These are phyloP conservation scores for Ciconia boyciana DNA, from an alignment of 2,113 vertebrate species.

Conservation along the genomic window DNA sequence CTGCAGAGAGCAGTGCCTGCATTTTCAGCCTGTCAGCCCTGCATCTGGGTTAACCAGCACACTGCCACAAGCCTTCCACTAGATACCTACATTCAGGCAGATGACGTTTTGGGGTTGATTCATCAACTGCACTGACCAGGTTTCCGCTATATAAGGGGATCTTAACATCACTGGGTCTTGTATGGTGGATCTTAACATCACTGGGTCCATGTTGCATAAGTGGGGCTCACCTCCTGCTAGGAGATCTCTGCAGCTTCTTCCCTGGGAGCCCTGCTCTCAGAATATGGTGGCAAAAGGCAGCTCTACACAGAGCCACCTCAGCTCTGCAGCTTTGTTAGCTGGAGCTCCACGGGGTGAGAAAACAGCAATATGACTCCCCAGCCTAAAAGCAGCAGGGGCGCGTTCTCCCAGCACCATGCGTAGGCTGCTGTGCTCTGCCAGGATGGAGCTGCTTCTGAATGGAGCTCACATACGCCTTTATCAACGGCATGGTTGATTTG, in stretches of 20 bases:
- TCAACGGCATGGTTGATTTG: not conserved
- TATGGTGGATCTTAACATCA: not conserved
- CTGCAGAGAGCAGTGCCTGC: not conserved
- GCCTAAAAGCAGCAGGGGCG: accelerated
- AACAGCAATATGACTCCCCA: accelerated
- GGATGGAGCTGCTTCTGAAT: not conserved
- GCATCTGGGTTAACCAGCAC: not conserved
- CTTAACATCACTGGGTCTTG: not conserved
- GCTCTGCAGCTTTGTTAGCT: not conserved
- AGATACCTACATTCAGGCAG: not conserved
- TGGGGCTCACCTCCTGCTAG: not conserved
- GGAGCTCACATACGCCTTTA: not conserved
- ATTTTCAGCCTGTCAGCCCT: not conserved
- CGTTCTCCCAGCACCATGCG: not conserved
- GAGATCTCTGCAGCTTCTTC: not conserved
- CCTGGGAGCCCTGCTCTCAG: not conserved
- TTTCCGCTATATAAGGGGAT: not conserved
- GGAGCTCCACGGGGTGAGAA: not conserved
- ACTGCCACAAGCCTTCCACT: not conserved
- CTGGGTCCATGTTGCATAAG: not conserved
- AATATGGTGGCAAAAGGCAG: not conserved
- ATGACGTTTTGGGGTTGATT: not conserved
- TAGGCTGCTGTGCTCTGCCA: not conserved
- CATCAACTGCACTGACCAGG: not conserved
- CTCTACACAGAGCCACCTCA: not conserved